Base-by-base conservation (phyloP, 1,140 invertebrate genomes). In the Zelostemma sp. region DNA sequence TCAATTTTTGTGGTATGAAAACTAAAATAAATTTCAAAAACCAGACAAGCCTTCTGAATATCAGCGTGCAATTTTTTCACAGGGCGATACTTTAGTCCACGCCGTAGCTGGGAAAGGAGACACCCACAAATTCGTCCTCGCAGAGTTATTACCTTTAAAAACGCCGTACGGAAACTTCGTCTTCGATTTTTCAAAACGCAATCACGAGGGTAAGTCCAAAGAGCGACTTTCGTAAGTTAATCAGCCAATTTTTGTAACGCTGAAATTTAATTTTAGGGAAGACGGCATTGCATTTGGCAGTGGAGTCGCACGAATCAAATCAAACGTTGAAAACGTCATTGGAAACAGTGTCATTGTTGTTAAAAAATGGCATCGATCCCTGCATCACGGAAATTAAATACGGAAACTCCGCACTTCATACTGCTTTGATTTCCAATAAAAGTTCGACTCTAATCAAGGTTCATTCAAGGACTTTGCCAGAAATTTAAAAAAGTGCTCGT, bases 81-180 rank as follows among this genome's bases (percentile, higher is more conserved):
- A 83, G 81, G 78, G 78, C 15, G 60, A 83, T 17, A 79, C 79
- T 1, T 41, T 83, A 40, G 62, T 83, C 18, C 80, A 83, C 21
- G 59, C 67, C 1, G 16, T 81, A 11, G 76, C 75, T 1, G 67
- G 62, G 0, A 70, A 73, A 40, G 81, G 81, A 1, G 79, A 81
- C 14, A 63, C 54, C 3, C 75, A 83, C 17, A 62, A 41, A 0
- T 48, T 70, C 9, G 60, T 75, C 1, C 19, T 83, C 4, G 70
- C 66, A 3, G 80, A 83, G 38, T 46, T 83, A 11, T 50, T 83
- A 21, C 40, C 72, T 0, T 55, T 82, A 2, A 82, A 47, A 19
- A 81, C 74, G 1, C 4, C 0, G 0, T 66, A 79, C 54, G 75
- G 77, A n/a, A 77, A 77, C 31, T 6, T 59, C 0, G 70, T 79